Evolutionary conservation across 2,888 invertebrate species (phyloP), one percentile per base, ranked within the genome.

Genomic region (Petrolisthes manimaculis): DNA sequence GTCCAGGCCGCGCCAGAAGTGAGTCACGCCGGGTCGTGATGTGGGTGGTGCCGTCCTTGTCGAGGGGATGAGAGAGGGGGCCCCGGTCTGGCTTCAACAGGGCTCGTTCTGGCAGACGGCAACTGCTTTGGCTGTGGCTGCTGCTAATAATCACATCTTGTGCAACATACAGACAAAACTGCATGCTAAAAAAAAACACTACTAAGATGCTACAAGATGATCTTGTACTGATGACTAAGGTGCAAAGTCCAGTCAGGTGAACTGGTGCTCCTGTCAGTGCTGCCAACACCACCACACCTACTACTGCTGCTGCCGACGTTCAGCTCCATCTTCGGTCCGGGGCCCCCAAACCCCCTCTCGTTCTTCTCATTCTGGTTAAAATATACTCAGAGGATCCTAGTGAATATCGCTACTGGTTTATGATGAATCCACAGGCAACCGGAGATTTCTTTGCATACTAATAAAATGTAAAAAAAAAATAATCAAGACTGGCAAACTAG

Each of bases 331-430:
- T 88, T 81, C 56, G 56, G 21, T 74, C 86, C 83, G 71, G 88
- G 88, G 84, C 84, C 85, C 89, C 89, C 86, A 83, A 82, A 89
- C 89, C 85, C 88, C 85, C 82, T 83, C 83, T 85, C 82, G 77
- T 88, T 84, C 87, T 88, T 88, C 84, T 74, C 69, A 82, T 85
- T 89, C 89, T 89, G 86, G 89, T 67, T 86, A 89, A 89, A 89
- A 89, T 89, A 89, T 86, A 89, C 89, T 89, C 89, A 89, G 86
- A 88, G 86, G 85, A 86, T 86, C 84, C 89, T 89, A 89, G 83
- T 86, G 89, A 82, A 86, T 84, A 82, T 84, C 88, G 84, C 88
- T 88, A 84, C 71, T 71, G 67, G 55, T 74, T 79, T 84, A 84
- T 80, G 51, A 55, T 88, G 84, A 88, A 78, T 88, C 89, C 86